Base-by-base conservation (phyloP, 2,113 vertebrate species). In the Cyrtonyx montezumae region DNA sequence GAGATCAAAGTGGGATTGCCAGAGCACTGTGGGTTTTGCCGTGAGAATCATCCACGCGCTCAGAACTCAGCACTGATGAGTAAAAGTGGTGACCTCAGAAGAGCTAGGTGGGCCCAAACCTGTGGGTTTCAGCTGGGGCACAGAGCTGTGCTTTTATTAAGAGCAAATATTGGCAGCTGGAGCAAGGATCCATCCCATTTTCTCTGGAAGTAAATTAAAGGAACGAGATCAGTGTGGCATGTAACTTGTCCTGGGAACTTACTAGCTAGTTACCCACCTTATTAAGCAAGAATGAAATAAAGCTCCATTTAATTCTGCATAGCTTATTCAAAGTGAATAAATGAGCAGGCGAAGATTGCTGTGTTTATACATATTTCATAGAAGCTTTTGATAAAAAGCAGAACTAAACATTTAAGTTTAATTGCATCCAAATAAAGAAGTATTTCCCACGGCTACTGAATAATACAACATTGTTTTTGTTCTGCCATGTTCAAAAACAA, bases 331-430 rank as follows among this genome's bases (percentile, higher is more conserved):
- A 95, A 97, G 90, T 88, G 94, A 96, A 96, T 92, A 92, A 94
- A 91, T 79, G 90, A 95, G 78, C 73, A 94, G 70, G 83, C 71
- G 34, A 80, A 90, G 91, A 88, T 93, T 92, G 79, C 90, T 69
- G 51, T 86, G 85, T 96, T 96, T 92, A 97, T 96, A 92, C 95
- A 87, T 94, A 95, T 95, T 96, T 96, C 93, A 92, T 93, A 91
- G 82, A 90, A 55, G 76, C 83, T 91, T 95, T 96, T 96, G 95
- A 97, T 91, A 92, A 95, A 93, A 96, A 94, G 84, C 70, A 95
- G 90, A 95, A 91, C 84, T 91, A 95, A 94, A 70, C 67, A 84
- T 93, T 96, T 94, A 93, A 88, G 70, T 96, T 93, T 95, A 95
- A 94, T 85, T 96, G 95, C 91, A 92, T 93, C 90, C 88, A 95